Percentiles rank a stretch among this genome's conserved stretches.
Evolutionary conservation across 2,113 vertebrate genomes (phyloP).

Genomic region (Sphaerodactylus townsendi): DNA sequence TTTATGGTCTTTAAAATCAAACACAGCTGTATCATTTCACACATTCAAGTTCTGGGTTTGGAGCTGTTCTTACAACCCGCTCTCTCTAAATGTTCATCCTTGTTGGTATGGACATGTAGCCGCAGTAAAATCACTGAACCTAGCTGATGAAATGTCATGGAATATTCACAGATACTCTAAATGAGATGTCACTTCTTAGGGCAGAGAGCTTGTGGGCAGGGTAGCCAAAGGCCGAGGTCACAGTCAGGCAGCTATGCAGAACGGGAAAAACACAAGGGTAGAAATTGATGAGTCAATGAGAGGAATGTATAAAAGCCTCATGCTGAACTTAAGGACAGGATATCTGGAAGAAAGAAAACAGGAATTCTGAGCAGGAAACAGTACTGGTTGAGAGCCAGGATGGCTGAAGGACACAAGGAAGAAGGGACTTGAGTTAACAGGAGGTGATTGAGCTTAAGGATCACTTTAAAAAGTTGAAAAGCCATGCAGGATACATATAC

Average conservation of each 20-base stretch:
- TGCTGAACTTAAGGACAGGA: not conserved
- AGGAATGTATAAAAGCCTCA: not conserved
- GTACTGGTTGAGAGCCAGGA: not conserved
- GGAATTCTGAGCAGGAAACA: not conserved
- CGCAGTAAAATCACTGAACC: not conserved
- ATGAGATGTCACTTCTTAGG: too few relatives aligned
- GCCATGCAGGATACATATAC: not conserved
- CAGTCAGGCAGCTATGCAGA: not conserved
- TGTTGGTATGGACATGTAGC: not conserved
- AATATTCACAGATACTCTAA: not conserved
- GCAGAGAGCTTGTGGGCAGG: not conserved
- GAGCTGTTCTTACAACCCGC: not conserved
- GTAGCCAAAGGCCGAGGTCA: not conserved
- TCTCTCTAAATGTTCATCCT: not conserved
- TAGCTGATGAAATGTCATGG: not conserved
- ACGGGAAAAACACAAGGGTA: not conserved
- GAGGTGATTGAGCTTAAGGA: not conserved
- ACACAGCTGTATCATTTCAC: conserved; percentile 11
- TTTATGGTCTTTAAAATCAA: not conserved
- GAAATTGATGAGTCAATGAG: not conserved
- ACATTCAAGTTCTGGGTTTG: not conserved
- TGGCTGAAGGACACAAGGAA: not conserved
- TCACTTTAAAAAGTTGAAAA: not conserved
- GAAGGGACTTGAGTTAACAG: not conserved
- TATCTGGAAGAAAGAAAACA: not conserved